Base-by-base conservation (phyloP, 92 coral and sea anemone genomes). In the Umimayanthus chanpuru region DNA sequence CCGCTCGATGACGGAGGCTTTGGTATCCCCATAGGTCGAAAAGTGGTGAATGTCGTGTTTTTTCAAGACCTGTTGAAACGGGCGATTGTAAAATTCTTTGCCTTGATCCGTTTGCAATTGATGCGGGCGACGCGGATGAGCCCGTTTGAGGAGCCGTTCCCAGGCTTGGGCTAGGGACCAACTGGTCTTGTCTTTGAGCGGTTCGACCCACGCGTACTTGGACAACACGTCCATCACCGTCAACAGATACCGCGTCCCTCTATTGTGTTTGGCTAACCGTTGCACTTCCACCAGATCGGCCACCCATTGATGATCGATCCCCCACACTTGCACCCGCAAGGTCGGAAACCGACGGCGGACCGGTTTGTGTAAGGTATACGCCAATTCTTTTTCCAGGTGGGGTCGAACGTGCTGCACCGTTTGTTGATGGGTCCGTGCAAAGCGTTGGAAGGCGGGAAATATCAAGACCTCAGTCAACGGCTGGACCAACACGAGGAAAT, bases 51-150 rank as follows among this genome's bases (percentile, higher is more conserved):
- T 49, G 55, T 49, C 9, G 55, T 49, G 55, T 49, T 8, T 49
- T 49, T 49, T 49, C 55, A 49, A 49, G 9, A 49, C 55, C 55
- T 49, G 55, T 49, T 49, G 55, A 49, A 49, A 4, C 55, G 55
- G 55, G 55, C 55, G 11, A 49, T 49, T 49, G 55, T 49, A 49
- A 49, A 49, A 49, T 49, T 49, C 55, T 49, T 49, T 49, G 55
- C 11, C 55, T 49, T 49, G 80, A 76, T 76, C 80, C 44, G 80
- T 76, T 76, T 76, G 80, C 80, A 76, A 76, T 76, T 76, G 80
- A n/a, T 29, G 79, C 4, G 79, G 79, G 16, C 79, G 79, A 75
- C 79, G 79, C 43, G 79, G 79, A 75, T 75, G 79, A 20, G 79
- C 79, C 50, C 79, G 79, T 75, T 75, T 75, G 7, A 75, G 79